These are phyloP conservation scores for Ceramica pisi DNA, from an alignment of 2,888 invertebrate genomes.

Conservation along the genomic window DNA sequence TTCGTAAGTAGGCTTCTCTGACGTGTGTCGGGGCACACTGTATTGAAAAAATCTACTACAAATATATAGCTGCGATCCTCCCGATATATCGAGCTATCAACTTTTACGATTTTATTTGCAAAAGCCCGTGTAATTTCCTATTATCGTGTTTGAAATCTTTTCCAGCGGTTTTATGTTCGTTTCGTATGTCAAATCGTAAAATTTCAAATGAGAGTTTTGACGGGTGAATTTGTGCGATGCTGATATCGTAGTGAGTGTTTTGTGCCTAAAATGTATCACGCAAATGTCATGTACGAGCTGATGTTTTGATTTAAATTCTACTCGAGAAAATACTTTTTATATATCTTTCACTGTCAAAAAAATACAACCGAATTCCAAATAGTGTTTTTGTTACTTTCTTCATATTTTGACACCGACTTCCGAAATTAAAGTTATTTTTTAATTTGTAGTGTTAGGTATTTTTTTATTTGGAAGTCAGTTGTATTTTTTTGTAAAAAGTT, in stretches of 20 bases:
- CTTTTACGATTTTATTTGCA: conserved; percentile 60
- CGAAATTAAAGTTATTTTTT: no score
- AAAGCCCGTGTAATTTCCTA: conserved; percentile 53
- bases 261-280: neutral
- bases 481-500: no score
- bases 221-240: conserved; percentile 23
- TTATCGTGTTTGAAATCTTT: conserved; percentile 56
- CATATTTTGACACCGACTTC: no score
- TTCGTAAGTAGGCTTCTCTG: conserved; percentile 76
- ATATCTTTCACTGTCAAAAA: no score
- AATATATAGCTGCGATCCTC: conserved; percentile 36
- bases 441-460: no score
- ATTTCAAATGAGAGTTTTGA: conserved; percentile 54
- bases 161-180: conserved; percentile 43
- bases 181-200: conserved; percentile 56
- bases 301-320: neutral
- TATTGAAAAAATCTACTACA: conserved; percentile 64
- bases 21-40: conserved; percentile 60
- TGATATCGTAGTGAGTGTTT: conserved; percentile 3
- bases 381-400: no score
- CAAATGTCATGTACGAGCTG: neutral
- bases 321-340: neutral
- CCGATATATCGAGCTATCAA: conserved; percentile 54
- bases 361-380: no score
- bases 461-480: no score